Conservation (phyloP, 2,797 vertebrate species). For the Vultur gryphus region DNA sequence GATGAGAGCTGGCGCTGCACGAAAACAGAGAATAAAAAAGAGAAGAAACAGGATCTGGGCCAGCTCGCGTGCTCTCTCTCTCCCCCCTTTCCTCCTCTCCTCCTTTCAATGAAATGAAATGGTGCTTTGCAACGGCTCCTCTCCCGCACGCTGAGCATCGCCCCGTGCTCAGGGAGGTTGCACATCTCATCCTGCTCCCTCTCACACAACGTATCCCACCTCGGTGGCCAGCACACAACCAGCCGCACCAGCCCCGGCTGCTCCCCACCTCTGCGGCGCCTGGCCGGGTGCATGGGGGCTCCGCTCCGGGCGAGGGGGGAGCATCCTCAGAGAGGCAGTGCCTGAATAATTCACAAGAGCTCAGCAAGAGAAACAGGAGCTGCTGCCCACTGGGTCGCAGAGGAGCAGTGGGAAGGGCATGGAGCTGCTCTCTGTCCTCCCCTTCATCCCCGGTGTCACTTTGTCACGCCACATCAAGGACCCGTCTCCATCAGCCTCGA, state of each 20-base stretch:
- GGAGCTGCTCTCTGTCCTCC: neutral
- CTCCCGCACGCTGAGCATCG: neutral
- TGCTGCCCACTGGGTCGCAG: neutral
- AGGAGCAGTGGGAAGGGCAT: neutral
- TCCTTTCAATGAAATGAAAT: neutral
- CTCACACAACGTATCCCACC: rapidly evolving
- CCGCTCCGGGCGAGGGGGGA: rapidly evolving
- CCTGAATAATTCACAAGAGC: neutral
- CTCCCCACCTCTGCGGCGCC: neutral
- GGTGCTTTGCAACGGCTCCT: neutral
- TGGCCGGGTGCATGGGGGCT: neutral
- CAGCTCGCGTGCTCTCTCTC: neutral
- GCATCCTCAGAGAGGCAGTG: neutral
- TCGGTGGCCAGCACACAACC: rapidly evolving
- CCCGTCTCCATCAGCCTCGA: rapidly evolving
- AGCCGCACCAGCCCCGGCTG: rapidly evolving
- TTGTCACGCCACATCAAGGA: neutral
- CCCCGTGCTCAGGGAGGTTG: neutral
- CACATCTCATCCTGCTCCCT: rapidly evolving
- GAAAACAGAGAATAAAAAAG: neutral
- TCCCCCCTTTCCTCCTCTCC: neutral
- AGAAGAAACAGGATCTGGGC: neutral
- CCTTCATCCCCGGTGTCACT: rapidly evolving
- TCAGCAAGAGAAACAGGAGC: neutral
- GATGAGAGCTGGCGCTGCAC: neutral